A percentile compares a stretch with the other conserved stretches of the same genome.
Evolutionary conservation across 2,113 vertebrate species (phyloP).

Genomic region (Mesocricetus auratus): DNA sequence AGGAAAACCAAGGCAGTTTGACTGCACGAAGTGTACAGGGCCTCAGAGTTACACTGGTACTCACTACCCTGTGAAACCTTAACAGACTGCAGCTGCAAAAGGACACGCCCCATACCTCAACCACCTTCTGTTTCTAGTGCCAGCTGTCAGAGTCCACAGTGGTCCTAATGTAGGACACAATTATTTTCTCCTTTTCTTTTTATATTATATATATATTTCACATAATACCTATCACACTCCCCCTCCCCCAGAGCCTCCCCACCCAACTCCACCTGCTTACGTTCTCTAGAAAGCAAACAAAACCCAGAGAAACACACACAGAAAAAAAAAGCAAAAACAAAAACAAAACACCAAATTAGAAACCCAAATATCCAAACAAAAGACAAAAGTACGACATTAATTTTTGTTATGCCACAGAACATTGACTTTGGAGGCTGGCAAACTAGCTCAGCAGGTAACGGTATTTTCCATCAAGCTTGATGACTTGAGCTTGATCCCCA

Average conservation of each 20-base stretch:
- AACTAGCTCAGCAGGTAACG: not conserved
- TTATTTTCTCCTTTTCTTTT: not conserved
- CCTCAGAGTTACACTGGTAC: fast-evolving
- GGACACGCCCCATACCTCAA: too few relatives aligned
- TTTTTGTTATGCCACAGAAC: not conserved
- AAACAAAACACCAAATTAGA: not conserved
- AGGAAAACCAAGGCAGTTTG: not conserved
- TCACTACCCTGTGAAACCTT: fast-evolving
- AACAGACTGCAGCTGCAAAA: not conserved
- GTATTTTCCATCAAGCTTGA: not conserved
- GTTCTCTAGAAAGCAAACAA: not conserved
- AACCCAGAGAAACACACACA: not conserved
- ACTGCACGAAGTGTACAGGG: not conserved
- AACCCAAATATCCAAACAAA: not conserved
- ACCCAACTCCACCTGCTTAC: not conserved
- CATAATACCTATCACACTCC: not conserved
- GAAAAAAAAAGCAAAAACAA: not conserved
- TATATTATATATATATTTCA: not conserved
- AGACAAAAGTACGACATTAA: not conserved
- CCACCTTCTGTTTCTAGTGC: not conserved
- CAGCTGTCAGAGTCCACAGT: not conserved
- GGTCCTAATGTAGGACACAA: not conserved
- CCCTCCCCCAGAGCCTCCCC: not conserved
- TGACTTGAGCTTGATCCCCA: not conserved
- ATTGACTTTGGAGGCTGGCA: not conserved